A percentile compares a stretch with the other conserved stretches of the same genome.
Conservation (phyloP, 92 coral and sea anemone species). For the Porites lobata region DNA sequence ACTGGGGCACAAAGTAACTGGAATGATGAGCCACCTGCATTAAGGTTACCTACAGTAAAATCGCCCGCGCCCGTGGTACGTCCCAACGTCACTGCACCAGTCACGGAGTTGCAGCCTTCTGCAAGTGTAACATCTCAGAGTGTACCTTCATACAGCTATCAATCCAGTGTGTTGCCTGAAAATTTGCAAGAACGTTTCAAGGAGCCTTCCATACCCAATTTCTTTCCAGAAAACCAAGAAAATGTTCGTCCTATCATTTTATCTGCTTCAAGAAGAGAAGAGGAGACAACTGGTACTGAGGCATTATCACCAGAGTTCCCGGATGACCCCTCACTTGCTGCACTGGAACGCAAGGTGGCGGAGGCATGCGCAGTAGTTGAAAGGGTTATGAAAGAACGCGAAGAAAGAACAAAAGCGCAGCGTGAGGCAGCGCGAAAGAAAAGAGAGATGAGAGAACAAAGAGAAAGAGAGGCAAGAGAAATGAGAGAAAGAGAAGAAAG, state of each 20-base stretch:
- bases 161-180: neutral
- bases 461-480: too few species aligned
- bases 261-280: neutral
- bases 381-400: too few species aligned
- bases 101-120: neutral
- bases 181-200: neutral
- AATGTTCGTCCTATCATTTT: too few species aligned
- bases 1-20: neutral
- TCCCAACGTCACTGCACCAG: neutral
- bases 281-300: neutral
- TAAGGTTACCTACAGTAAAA: neutral
- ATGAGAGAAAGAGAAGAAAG: neutral
- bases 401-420: too few species aligned
- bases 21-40: conserved; percentile 8
- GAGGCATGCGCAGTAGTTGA: too few species aligned
- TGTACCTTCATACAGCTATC: neutral
- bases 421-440: too few species aligned
- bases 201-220: neutral
- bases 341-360: too few species aligned
- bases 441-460: too few species aligned
- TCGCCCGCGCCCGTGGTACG: too few species aligned
- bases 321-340: too few species aligned
- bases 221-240: too few species aligned
- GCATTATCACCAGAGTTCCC: neutral
- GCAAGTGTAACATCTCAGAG: conserved; percentile 1